These are phyloP conservation scores for Thunnus albacares DNA, from an alignment of 2,797 vertebrate species.

Conservation along the genomic window DNA sequence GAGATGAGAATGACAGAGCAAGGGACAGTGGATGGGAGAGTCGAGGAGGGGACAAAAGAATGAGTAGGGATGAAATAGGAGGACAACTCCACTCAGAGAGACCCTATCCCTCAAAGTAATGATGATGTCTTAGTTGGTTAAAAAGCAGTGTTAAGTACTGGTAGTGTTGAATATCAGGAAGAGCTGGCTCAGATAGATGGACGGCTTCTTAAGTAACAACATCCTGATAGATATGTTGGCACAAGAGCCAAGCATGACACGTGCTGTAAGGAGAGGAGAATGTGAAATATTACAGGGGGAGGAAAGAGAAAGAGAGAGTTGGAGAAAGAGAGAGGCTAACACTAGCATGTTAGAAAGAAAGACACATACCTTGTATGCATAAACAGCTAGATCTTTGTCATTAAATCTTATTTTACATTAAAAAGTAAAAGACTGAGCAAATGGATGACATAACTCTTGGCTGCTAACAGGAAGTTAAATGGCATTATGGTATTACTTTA, in stretches of 20 bases:
- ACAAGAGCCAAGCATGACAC: slow-evolving; percentile 56
- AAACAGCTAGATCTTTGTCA: background rate
- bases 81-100: slow-evolving; percentile 79
- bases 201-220: slow-evolving; percentile 86
- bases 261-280: slow-evolving; percentile 55
- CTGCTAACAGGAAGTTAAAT: background rate
- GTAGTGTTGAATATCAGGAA: slow-evolving; percentile 67
- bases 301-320: slow-evolving; percentile 14
- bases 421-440: background rate
- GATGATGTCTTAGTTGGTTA: slow-evolving; percentile 88
- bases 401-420: background rate
- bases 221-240: slow-evolving; percentile 78
- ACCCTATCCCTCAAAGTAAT: slow-evolving; percentile 86
- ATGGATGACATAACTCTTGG: background rate
- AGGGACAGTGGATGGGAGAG: slow-evolving; percentile 51
- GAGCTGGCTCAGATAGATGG: slow-evolving; percentile 71
- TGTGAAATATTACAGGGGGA: slow-evolving; percentile 44
- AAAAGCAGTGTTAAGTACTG: slow-evolving; percentile 84
- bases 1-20: slow-evolving; percentile 64
- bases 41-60: slow-evolving; percentile 66
- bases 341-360: background rate
- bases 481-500: background rate
- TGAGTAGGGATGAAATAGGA: slow-evolving; percentile 75
- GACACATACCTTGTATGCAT: slow-evolving; percentile 7
- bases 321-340: background rate